Conservation (phyloP, 2,888 invertebrate species). For the Phalangium opilio region DNA sequence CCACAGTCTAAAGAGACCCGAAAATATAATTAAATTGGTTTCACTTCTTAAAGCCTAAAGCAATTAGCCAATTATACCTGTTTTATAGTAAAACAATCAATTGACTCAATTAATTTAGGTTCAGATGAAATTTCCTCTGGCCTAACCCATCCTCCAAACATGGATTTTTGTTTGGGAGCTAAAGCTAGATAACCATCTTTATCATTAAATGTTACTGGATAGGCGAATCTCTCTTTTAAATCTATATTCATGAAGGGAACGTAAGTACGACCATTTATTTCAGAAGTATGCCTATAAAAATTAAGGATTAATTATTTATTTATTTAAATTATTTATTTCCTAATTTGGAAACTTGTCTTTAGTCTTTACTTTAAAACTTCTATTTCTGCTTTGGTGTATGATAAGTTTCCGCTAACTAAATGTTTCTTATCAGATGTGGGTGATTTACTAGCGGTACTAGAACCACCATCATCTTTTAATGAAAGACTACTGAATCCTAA, state of each 20-base stretch:
- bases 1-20: conserved; percentile 58
- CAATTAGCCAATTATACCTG: conserved; percentile 43
- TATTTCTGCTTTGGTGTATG: conserved; percentile 70
- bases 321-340: too few species aligned
- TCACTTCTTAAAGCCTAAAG: too few species aligned
- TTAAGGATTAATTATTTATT: too few species aligned
- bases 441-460: neutral
- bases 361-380: conserved; percentile 53
- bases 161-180: conserved; percentile 64
- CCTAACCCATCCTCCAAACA: conserved; percentile 59
- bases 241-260: conserved; percentile 85
- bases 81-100: conserved; percentile 75
- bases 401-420: conserved; percentile 42
- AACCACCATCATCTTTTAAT: neutral
- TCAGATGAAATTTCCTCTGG: conserved; percentile 64
- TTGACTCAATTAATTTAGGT: conserved; percentile 56
- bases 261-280: conserved; percentile 73
- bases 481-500: conserved; percentile 7
- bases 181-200: conserved; percentile 62
- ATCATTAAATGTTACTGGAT: conserved; percentile 55
- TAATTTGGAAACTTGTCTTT: neutral
- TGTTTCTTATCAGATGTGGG: neutral
- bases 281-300: conserved; percentile 43
- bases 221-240: conserved; percentile 53
- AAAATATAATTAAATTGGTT: too few species aligned